Conservation (phyloP, 23 tunicate species). For the Phallusia fumigata region DNA sequence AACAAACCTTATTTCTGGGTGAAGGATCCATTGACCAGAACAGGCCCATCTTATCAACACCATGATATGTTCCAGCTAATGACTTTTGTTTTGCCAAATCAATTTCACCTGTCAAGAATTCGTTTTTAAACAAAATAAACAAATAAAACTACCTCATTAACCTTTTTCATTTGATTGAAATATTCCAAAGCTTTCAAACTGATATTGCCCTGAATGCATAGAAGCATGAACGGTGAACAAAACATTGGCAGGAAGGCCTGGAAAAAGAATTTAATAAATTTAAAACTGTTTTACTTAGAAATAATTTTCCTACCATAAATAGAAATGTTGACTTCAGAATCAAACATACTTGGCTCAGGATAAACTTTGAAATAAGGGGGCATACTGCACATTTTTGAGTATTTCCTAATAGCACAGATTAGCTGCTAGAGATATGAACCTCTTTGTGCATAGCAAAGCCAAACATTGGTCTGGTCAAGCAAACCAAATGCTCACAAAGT, state of each 20-base stretch:
- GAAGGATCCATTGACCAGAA: conserved; percentile 45
- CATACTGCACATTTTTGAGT: neutral
- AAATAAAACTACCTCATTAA: neutral
- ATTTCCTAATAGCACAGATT: too few species aligned
- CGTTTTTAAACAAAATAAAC: neutral
- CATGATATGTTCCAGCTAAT: conserved; percentile 25
- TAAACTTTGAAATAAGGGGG: neutral
- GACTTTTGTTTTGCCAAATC: neutral
- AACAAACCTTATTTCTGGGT: neutral
- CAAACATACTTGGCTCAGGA: neutral
- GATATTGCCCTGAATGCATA: neutral
- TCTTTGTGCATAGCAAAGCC: too few species aligned
- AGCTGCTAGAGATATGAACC: too few species aligned
- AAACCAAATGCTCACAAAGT: too few species aligned
- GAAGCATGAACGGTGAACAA: neutral
- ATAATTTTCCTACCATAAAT: neutral
- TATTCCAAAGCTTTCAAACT: neutral
- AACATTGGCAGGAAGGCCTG: neutral
- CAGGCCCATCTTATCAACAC: conserved; percentile 35
- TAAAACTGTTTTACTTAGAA: neutral
- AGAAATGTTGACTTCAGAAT: neutral
- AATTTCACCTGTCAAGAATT: neutral
- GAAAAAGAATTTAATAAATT: neutral
- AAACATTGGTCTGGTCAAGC: too few species aligned
- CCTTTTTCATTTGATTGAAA: neutral